These are phyloP conservation scores for Sebastes flavidus DNA, from an alignment of 2,797 vertebrate species.

Conservation along the genomic window DNA sequence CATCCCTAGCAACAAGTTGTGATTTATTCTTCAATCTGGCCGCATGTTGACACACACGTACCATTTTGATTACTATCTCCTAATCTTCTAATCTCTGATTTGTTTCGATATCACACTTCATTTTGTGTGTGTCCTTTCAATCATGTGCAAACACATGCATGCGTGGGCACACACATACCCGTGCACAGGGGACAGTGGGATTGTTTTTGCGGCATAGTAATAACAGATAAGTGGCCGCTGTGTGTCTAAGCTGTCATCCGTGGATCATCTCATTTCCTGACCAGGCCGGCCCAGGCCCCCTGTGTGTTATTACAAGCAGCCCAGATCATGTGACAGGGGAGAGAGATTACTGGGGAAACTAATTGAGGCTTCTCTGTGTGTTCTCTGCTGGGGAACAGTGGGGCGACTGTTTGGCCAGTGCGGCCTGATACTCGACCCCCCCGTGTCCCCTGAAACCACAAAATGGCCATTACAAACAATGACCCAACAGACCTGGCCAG, in stretches of 20 bases:
- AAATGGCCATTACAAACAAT: slow-evolving; percentile 63
- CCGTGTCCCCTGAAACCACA: slow-evolving; percentile 53
- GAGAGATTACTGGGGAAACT: slow-evolving; percentile 67
- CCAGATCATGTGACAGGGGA: slow-evolving; percentile 73
- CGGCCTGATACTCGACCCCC: slow-evolving; percentile 69
- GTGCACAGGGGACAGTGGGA: slow-evolving; percentile 18
- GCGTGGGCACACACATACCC: neutral
- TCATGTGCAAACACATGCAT: neutral
- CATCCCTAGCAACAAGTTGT: slow-evolving; percentile 15
- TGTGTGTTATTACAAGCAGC: slow-evolving; percentile 80
- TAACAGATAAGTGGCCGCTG: slow-evolving; percentile 76
- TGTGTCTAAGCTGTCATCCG: slow-evolving; percentile 76
- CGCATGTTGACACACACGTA: neutral
- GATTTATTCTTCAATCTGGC: slow-evolving; percentile 17
- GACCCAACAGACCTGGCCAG: slow-evolving; percentile 52
- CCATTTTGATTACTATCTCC: slow-evolving; percentile 23
- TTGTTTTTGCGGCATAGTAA: slow-evolving; percentile 65
- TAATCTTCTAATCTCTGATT: slow-evolving; percentile 49
- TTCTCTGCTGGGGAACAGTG: slow-evolving; percentile 70
- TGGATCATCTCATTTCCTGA: slow-evolving; percentile 83
- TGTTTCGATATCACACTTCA: slow-evolving; percentile 40
- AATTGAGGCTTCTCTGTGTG: slow-evolving; percentile 69
- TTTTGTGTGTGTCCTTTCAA: slow-evolving; percentile 20
- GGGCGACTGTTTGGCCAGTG: slow-evolving; percentile 72
- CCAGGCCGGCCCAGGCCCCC: slow-evolving; percentile 52